These are phyloP conservation scores for Bugula neritina DNA, from an alignment of 2,888 invertebrate genomes.

Conservation along the genomic window DNA sequence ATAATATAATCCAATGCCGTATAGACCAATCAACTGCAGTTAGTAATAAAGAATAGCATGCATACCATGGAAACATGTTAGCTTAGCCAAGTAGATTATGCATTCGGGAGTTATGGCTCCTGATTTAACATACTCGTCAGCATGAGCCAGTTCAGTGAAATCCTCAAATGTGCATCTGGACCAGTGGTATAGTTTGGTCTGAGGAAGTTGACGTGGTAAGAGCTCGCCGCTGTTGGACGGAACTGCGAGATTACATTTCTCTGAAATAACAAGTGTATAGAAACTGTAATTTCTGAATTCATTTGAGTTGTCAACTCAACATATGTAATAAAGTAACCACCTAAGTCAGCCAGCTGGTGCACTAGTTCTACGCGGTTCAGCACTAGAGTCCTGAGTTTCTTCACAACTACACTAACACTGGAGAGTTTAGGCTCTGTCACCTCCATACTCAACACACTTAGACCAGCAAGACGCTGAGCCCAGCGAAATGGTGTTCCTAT, in stretches of 20 bases:
- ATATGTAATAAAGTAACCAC: too few relatives aligned
- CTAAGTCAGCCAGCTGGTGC: slow-evolving; percentile 4
- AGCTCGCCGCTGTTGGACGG: background rate
- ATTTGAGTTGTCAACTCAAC: too few relatives aligned
- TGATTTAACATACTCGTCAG: background rate
- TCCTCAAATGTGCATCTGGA: background rate
- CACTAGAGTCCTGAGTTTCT: slow-evolving; percentile 9
- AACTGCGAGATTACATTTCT: slow-evolving; percentile 1
- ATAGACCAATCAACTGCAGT: too few relatives aligned
- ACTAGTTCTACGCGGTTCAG: slow-evolving; percentile 3
- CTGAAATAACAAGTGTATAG: slow-evolving; percentile 2
- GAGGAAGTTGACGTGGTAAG: background rate
- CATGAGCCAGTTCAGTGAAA: background rate
- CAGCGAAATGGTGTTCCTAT: background rate
- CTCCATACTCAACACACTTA: background rate
- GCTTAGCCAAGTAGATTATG: background rate
- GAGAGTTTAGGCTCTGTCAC: slow-evolving; percentile 10
- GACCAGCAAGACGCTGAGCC: background rate
- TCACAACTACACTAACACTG: background rate
- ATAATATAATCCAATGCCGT: too few relatives aligned
- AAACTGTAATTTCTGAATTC: too few relatives aligned
- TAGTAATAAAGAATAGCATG: background rate
- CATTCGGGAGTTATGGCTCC: background rate
- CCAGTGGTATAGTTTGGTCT: slow-evolving; percentile 4
- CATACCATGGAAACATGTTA: background rate